phyloP scores from a whole-genome alignment of 92 coral and sea anemone genomes.

The Paramuricea clavata region DNA sequence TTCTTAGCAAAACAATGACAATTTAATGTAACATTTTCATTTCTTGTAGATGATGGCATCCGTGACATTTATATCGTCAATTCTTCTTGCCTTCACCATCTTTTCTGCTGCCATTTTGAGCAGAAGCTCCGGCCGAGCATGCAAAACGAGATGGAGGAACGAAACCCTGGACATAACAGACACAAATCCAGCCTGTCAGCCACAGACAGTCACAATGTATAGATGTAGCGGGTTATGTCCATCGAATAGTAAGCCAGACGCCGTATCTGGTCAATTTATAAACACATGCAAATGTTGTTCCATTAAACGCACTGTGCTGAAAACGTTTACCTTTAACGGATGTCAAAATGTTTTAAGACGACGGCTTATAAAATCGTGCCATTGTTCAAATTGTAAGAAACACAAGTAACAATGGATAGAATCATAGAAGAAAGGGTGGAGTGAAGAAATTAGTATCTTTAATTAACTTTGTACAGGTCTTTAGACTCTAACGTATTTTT shows the following conservation, averaged over 20 bases:
- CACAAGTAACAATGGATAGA: background rate
- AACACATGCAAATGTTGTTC: background rate
- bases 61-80: background rate
- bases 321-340: background rate
- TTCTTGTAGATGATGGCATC: background rate
- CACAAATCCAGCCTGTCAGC: slow-evolving; percentile 15
- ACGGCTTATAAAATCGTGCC: background rate
- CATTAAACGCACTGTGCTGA: background rate
- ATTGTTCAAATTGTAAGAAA: background rate
- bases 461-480: background rate
- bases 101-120: background rate
- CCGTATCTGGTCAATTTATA: background rate
- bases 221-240: background rate
- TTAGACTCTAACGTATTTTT: background rate
- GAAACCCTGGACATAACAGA: background rate
- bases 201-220: background rate
- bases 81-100: background rate
- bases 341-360: slow-evolving; percentile 17
- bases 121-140: background rate
- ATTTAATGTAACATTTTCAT: background rate
- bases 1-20: too few species aligned
- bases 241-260: background rate
- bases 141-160: background rate
- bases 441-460: background rate
- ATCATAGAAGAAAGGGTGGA: background rate